These are phyloP conservation scores for Melanotaenia trifasciata DNA, from an alignment of 2,797 vertebrate genomes.

Conservation along the genomic window DNA sequence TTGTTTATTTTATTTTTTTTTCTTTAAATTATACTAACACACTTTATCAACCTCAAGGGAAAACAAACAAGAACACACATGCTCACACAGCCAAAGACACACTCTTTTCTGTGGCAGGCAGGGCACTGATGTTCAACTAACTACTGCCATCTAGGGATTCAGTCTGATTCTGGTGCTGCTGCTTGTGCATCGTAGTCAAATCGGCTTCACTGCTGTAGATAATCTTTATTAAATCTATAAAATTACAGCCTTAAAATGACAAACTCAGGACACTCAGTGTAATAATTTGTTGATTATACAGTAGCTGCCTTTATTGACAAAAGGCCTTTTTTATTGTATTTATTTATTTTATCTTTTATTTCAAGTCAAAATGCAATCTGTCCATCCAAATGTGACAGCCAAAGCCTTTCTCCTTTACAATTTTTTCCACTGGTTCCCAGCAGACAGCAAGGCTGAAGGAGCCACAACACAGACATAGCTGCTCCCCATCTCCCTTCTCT, in stretches of 20 bases:
- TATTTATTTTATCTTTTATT: not conserved
- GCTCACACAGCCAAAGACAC: constrained; percentile 45
- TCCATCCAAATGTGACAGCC: constrained; percentile 30
- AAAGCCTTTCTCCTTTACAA: constrained; percentile 45
- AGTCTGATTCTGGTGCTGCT: constrained; percentile 35
- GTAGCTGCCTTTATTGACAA: not conserved
- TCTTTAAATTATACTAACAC: constrained; percentile 59
- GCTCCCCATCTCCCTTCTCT: constrained; percentile 51
- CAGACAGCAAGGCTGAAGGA: constrained; percentile 52
- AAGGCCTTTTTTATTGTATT: not conserved
- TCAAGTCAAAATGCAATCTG: not conserved
- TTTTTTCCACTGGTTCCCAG: constrained; percentile 52
- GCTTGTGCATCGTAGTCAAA: constrained; percentile 35
- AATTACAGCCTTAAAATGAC: constrained; percentile 7
- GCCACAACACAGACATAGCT: constrained; percentile 57
- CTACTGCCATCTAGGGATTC: constrained; percentile 88
- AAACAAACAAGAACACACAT: constrained; percentile 55
- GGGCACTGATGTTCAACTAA: constrained; percentile 77
- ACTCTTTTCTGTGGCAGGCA: constrained; percentile 24
- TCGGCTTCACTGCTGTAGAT: not conserved
- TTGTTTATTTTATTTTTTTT: constrained; percentile 51
- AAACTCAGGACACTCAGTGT: not conserved
- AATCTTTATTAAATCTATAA: not conserved
- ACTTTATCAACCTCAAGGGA: constrained; percentile 62
- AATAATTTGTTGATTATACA: constrained; percentile 6